These are phyloP conservation scores for Cephalopterus ornatus DNA, from an alignment of 2,113 vertebrate species.

Conservation along the genomic window DNA sequence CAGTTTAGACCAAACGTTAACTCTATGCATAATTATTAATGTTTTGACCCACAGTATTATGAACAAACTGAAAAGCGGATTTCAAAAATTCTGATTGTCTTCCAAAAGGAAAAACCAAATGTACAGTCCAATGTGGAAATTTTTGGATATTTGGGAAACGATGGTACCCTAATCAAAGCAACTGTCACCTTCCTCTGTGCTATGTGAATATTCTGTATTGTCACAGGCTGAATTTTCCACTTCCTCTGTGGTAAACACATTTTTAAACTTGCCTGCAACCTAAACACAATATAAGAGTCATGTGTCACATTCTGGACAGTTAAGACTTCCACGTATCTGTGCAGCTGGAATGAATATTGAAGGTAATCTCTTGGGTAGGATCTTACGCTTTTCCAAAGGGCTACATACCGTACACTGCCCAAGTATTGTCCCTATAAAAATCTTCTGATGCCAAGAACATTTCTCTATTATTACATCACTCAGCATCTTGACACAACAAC, in stretches of 20 bases:
- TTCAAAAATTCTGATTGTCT: not conserved
- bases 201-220: not conserved
- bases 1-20: not conserved
- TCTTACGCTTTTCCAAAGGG: not conserved
- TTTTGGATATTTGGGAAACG: not conserved
- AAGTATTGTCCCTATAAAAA: constrained; percentile 22
- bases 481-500: not conserved
- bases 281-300: not conserved
- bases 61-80: not conserved
- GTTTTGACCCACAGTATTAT: not conserved
- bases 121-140: not conserved
- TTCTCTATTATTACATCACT: constrained; percentile 55
- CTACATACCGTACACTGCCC: not conserved
- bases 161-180: not conserved
- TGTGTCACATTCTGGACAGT: not conserved
- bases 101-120: not conserved
- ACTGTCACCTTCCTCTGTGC: not conserved
- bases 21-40: not conserved
- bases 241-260: not conserved
- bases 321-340: not conserved
- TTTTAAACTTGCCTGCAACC: not conserved
- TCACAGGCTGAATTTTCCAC: not conserved
- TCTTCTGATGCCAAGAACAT: constrained; percentile 48
- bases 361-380: not conserved
- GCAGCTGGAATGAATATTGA: not conserved